Evolutionary conservation across 1,140 invertebrate species (phyloP), one percentile per base, ranked within the genome.

Genomic region (Apis dorsata): DNA sequence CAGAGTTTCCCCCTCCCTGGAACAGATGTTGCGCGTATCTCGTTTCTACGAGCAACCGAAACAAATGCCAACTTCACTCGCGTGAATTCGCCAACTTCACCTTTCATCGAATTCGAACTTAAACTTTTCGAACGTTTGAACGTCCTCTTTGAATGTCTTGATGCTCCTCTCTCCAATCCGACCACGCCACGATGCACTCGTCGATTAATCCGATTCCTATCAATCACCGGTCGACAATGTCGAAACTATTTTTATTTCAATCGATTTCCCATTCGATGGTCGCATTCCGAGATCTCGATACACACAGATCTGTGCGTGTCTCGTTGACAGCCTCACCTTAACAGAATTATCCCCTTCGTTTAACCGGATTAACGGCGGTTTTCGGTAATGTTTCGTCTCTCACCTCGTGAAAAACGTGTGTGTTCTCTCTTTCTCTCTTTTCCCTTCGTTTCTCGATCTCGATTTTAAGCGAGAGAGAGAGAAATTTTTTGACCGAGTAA

Each of bases 131-230:
- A 51, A 13, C 11, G 1, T 0, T 10, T 11, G 34, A 34, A 55
- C 4, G 2, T 1, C 15, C 68, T 24, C 55, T 66, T 15, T 44
- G 19, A 19, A 60, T 66, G 53, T 21, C 24, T 13, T 79, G 57
- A 63, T 21, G 34, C 28, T 2, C 28, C 1, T 34, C 2, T 34
- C 28, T 24, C 9, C 11, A 57, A 13, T 10, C 24, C 34, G 12
- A 84, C n/a, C 60, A 51, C 28, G 24, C 2, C 19, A 44, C 19
- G 5, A 15, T 7, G 21, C 15, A 28, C 10, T 49, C 28, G 1
- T 17, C 53, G 12, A 8, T 86, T 83, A 86, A 87, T 87, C 34
- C 8, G 59, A 87, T 88, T 86, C 81, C 70, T 84, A 66, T 71
- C 59, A 71, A 28, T 51, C 44, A 72, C 13, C 65, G 65, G 60